These are phyloP conservation scores for Coelopa pilipes DNA, from an alignment of 2,888 invertebrate species.

Conservation along the genomic window DNA sequence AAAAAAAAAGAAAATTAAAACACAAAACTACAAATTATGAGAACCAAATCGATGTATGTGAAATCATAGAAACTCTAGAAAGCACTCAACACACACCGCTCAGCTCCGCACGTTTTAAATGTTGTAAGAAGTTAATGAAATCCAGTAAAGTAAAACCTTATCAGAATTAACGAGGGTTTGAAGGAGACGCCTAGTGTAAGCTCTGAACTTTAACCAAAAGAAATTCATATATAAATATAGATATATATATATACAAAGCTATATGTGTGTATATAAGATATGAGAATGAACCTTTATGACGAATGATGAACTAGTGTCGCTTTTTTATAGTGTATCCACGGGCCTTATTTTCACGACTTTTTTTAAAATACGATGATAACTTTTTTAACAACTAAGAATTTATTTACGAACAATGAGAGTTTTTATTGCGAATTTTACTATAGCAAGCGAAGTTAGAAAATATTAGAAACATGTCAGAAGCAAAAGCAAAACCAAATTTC, in stretches of 20 bases:
- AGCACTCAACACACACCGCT: conserved; percentile 23
- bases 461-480: conserved; percentile 1
- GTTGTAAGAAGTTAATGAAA: conserved; percentile 17
- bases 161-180: not conserved
- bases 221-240: not conserved
- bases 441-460: no score
- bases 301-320: conserved; percentile 44
- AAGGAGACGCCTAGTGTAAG: not conserved
- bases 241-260: conserved; percentile 8
- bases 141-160: not conserved
- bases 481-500: not conserved
- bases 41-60: not conserved
- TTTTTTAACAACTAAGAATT: conserved; percentile 38
- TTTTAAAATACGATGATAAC: conserved; percentile 36
- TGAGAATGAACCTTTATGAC: conserved; percentile 16
- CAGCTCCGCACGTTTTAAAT: conserved; percentile 24
- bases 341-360: conserved; percentile 59
- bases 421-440: conserved; percentile 5
- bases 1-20: conserved; percentile 21
- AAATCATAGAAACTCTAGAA: conserved; percentile 29
- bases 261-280: conserved; percentile 3
- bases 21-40: conserved; percentile 25
- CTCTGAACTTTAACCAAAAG: not conserved
- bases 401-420: conserved; percentile 35
- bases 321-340: conserved; percentile 64